Evolutionary conservation across 2,888 invertebrate species (phyloP).

Genomic region (Pachycephus smyrnensis): DNA sequence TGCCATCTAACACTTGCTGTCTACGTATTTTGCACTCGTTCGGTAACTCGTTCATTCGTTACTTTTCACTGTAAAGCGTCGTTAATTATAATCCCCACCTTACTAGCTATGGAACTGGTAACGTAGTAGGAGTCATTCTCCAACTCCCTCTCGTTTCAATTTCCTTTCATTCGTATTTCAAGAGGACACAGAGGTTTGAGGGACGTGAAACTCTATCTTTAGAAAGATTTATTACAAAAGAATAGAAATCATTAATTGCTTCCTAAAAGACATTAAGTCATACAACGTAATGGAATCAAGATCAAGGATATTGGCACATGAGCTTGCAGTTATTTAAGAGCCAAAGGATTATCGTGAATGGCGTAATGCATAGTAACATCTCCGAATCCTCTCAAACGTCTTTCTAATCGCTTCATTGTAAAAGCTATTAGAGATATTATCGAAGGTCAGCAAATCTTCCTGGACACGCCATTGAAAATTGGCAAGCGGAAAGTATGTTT

Average conservation of each 20-base stretch:
- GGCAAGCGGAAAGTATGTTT: neutral
- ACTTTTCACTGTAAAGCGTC: neutral
- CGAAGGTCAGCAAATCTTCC: neutral
- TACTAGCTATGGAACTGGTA: neutral
- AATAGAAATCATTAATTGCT: neutral
- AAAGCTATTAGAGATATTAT: neutral
- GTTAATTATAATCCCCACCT: neutral
- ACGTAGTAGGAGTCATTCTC: neutral
- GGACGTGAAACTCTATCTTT: neutral
- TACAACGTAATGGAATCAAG: neutral
- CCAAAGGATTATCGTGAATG: neutral
- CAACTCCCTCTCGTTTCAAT: neutral
- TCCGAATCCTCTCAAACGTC: neutral
- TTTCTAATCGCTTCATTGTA: neutral
- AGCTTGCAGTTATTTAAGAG: neutral
- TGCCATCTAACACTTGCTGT: constrained; percentile 37
- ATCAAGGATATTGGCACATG: neutral
- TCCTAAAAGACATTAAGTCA: neutral
- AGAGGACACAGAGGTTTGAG: neutral
- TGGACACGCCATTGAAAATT: neutral
- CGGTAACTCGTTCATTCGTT: constrained; percentile 22
- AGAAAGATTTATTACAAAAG: neutral
- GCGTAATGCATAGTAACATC: neutral
- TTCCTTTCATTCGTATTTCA: neutral
- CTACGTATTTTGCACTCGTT: constrained; percentile 28